Evolutionary conservation across 2,113 vertebrate species (phyloP), one percentile per base, ranked within the genome.

Genomic region (Colinus virginianus): DNA sequence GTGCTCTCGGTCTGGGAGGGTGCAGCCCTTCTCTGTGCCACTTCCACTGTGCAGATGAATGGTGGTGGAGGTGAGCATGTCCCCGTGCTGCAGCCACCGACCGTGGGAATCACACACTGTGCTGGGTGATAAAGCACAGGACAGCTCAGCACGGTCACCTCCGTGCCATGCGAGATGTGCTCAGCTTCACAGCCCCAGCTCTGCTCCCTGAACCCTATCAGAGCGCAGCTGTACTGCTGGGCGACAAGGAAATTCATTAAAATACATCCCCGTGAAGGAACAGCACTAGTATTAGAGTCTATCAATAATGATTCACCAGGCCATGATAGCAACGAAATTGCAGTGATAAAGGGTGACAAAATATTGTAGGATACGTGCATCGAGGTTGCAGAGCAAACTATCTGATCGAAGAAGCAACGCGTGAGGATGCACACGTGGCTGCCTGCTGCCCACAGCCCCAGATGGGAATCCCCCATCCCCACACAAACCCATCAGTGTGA

Each of bases 251-350:
- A 82, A 95, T 76, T 72, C 84, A 94, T 95, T 87, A 90, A 71
- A 90, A 49, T 12, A 55, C 70, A 18, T 90, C 45, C 80, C 75
- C 84, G 45, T 8, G 59, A 67, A 93, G 91, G 67, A 78, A 72
- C 11, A 64, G 49, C 67, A 17, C 81, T 74, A 87, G 82, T 95
- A 95, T 94, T 95, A 92, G 81, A 62, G 81, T 46, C 92, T 87
- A 84, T 96, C 90, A 95, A 96, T 93, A 93, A 94, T 93, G 92
- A 94, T 96, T 93, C 94, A 89, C 87, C 49, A 66, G 92, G 75
- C 83, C 86, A 93, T 81, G 87, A 91, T 86, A 81, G 92, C 87
- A 74, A 46, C 10, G 89, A 78, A 92, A 96, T 77, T 90, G 84
- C 78, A 59, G 90, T 90, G 92, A 93, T 94, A 95, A 94, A 95